Evolutionary conservation across 2,113 vertebrate genomes (phyloP).

Genomic region (Meriones unguiculatus): DNA sequence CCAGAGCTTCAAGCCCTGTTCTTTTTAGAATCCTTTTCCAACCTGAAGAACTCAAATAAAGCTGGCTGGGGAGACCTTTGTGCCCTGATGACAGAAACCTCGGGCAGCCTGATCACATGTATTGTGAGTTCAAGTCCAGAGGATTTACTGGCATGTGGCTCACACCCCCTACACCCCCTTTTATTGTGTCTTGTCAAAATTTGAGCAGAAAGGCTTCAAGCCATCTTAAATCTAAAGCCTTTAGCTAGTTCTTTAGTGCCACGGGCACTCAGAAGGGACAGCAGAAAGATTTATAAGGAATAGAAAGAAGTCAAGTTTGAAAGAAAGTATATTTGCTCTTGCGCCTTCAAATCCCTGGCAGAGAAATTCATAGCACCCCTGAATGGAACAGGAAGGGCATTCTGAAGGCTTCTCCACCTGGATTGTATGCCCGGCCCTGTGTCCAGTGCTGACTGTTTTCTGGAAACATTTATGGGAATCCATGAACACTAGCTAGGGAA

Average conservation of each 20-base stretch:
- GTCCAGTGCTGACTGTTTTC: not conserved
- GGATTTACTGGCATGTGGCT: conserved; percentile 27
- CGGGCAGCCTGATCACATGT: not conserved
- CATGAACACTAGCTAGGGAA: not conserved
- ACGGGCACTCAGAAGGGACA: conserved; percentile 9
- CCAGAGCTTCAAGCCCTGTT: not conserved
- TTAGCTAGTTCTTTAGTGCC: conserved; percentile 64
- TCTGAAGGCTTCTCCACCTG: fast-evolving
- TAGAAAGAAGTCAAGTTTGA: conserved; percentile 66
- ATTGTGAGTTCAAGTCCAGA: not conserved
- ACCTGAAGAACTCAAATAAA: conserved; percentile 20
- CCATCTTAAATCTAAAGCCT: conserved; percentile 67
- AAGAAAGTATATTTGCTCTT: conserved; percentile 68
- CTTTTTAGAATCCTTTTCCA: conserved; percentile 42
- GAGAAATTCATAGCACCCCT: not conserved
- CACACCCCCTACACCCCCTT: not conserved
- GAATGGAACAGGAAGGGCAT: not conserved
- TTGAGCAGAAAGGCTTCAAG: conserved; percentile 63
- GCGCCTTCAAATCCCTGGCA: not conserved
- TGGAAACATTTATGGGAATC: not conserved
- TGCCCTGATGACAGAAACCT: not conserved
- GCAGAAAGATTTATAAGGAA: conserved; percentile 66
- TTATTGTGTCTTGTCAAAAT: conserved; percentile 65
- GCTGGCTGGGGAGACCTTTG: conserved; percentile 32
- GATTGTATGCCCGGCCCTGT: not conserved